Evolutionary conservation across 2,888 invertebrate species (phyloP).

Genomic region (Laspeyria flexula): DNA sequence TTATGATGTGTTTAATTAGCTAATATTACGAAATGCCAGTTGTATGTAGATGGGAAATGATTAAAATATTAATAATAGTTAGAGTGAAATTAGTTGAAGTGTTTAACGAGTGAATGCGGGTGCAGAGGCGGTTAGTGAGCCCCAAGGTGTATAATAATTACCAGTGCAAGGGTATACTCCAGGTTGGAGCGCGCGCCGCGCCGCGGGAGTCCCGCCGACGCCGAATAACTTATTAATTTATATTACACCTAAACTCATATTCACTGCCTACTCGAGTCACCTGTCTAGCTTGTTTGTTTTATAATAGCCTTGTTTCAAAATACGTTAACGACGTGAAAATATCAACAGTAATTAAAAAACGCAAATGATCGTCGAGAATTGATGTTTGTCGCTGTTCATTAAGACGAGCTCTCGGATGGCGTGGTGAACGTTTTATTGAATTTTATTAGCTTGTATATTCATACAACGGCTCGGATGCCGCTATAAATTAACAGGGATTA

Average conservation of each 20-base stretch:
- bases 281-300: constrained; percentile 81
- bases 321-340: constrained; percentile 82
- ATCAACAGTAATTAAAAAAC: constrained; percentile 81
- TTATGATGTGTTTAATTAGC: constrained; percentile 46
- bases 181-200: constrained; percentile 46
- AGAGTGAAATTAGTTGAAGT: constrained; percentile 40
- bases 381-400: constrained; percentile 73
- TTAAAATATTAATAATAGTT: constrained; percentile 44
- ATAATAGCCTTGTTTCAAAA: constrained; percentile 73
- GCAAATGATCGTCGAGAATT: constrained; percentile 71
- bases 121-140: constrained; percentile 36
- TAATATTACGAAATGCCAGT: constrained; percentile 42
- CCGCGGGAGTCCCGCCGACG: constrained; percentile 68
- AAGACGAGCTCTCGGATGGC: constrained; percentile 54
- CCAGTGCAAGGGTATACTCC: constrained; percentile 46
- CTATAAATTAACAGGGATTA: constrained; percentile 59
- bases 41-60: constrained; percentile 36
- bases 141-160: constrained; percentile 52
- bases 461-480: constrained; percentile 45
- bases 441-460: constrained; percentile 65
- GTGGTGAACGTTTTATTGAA: constrained; percentile 75
- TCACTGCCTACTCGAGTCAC: constrained; percentile 74
- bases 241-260: constrained; percentile 77
- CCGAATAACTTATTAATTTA: constrained; percentile 82
- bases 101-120: constrained; percentile 44